phyloP scores from a whole-genome alignment of 2,888 invertebrate genomes.

The Coleophora deauratella region DNA sequence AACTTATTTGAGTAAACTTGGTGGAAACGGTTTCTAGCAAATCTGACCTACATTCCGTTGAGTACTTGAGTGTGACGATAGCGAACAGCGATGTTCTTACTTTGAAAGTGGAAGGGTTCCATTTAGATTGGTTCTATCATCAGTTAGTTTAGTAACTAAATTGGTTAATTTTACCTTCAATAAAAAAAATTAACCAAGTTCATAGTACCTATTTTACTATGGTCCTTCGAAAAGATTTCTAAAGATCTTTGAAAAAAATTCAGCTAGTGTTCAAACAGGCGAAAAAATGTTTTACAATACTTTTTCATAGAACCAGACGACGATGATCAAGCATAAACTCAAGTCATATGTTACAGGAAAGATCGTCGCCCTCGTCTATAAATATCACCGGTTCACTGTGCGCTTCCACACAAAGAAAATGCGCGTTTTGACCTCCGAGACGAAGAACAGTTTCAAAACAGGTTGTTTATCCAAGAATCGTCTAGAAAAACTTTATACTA shows the following conservation, averaged over 20 bases:
- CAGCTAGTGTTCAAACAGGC: background rate
- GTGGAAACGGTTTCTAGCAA: background rate
- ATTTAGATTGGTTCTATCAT: background rate
- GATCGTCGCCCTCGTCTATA: conserved; percentile 68
- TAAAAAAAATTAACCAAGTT: no score
- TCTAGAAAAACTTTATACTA: conserved; percentile 15
- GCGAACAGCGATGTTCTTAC: background rate
- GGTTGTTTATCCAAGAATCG: conserved; percentile 23
- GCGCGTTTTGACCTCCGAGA: conserved; percentile 55
- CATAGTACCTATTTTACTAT: no score
- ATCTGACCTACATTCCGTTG: conserved; percentile 8
- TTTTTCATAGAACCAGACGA: conserved; percentile 20
- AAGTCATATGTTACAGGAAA: conserved; percentile 12
- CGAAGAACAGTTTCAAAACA: conserved; percentile 36
- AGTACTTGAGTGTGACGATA: conserved; percentile 8
- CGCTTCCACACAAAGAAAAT: conserved; percentile 66
- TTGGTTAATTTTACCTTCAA: no score
- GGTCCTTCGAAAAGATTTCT: no score
- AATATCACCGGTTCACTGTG: conserved; percentile 59
- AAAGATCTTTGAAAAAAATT: no score
- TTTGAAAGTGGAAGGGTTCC: background rate
- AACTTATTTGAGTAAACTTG: conserved; percentile 2
- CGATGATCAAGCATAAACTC: conserved; percentile 29
- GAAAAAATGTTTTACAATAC: background rate
- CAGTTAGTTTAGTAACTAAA: background rate